These are phyloP conservation scores for Phymanthus crucifer DNA, from an alignment of 92 coral and sea anemone species.

Conservation along the genomic window DNA sequence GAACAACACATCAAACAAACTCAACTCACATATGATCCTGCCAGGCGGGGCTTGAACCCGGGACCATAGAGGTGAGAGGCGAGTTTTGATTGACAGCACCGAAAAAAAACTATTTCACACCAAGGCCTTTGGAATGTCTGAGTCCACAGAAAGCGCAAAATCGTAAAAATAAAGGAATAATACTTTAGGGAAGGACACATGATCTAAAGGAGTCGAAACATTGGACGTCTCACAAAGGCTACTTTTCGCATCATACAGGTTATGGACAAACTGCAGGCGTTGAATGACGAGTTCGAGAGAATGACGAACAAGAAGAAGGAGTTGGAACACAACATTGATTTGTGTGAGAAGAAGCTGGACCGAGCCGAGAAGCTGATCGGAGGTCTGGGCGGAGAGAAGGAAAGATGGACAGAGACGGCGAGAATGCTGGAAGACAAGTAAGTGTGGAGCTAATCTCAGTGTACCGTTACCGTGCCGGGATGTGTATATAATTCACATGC, in stretches of 20 bases:
- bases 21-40: too few species aligned
- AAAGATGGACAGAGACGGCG: conserved; percentile 99
- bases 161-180: too few species aligned
- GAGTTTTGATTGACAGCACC: too few species aligned
- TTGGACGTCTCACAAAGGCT: background rate
- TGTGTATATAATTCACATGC: too few species aligned
- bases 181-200: too few species aligned
- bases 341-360: conserved; percentile 94
- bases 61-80: too few species aligned
- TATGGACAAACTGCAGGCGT: conserved; percentile 95
- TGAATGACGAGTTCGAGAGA: conserved; percentile 92
- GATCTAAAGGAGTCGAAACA: too few species aligned
- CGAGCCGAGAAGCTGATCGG: conserved; percentile 99
- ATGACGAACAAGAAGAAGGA: conserved; percentile 98
- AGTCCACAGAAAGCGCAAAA: too few species aligned
- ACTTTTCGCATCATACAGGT: conserved; percentile 41
- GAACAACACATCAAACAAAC: too few species aligned
- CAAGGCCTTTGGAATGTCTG: too few species aligned
- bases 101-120: too few species aligned
- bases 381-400: conserved; percentile 99
- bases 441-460: background rate
- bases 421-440: conserved; percentile 82
- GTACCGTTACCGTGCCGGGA: background rate
- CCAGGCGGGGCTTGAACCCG: too few species aligned
- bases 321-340: conserved; percentile 84